Evolutionary conservation across 92 coral and sea anemone species (phyloP).

Genomic region (Metridium senile): DNA sequence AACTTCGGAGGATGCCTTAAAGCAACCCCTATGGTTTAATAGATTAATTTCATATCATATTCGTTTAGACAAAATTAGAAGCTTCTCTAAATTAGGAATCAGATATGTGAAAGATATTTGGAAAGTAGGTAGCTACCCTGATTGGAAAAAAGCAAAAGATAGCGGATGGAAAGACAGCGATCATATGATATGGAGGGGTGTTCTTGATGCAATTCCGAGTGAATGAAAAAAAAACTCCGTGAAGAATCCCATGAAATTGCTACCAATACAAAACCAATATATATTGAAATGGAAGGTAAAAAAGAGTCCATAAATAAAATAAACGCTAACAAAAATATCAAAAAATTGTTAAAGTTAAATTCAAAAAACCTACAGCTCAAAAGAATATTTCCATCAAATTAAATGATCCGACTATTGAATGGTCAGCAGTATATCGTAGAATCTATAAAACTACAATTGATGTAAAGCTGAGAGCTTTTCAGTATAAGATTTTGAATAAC

Average conservation of each 20-base stretch:
- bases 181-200: not conserved
- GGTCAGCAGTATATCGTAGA: constrained; percentile 8
- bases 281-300: too few species aligned
- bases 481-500: constrained; percentile 14
- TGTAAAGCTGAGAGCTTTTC: constrained; percentile 11
- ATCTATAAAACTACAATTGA: constrained; percentile 2
- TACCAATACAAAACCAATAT: too few species aligned
- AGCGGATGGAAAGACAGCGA: not conserved
- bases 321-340: not conserved
- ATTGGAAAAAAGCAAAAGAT: not conserved
- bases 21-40: not conserved
- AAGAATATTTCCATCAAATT: too few species aligned
- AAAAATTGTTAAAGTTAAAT: constrained; percentile 7
- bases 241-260: not conserved
- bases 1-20: not conserved
- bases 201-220: not conserved
- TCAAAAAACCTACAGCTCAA: constrained; percentile 1
- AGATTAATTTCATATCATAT: not conserved
- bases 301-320: too few species aligned
- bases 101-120: not conserved
- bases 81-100: not conserved
- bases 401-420: constrained; percentile 2
- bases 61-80: not conserved
- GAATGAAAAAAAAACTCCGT: not conserved
- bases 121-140: not conserved